These are phyloP conservation scores for Temnothorax rugatulus DNA, from an alignment of 2,888 invertebrate species.

Conservation along the genomic window DNA sequence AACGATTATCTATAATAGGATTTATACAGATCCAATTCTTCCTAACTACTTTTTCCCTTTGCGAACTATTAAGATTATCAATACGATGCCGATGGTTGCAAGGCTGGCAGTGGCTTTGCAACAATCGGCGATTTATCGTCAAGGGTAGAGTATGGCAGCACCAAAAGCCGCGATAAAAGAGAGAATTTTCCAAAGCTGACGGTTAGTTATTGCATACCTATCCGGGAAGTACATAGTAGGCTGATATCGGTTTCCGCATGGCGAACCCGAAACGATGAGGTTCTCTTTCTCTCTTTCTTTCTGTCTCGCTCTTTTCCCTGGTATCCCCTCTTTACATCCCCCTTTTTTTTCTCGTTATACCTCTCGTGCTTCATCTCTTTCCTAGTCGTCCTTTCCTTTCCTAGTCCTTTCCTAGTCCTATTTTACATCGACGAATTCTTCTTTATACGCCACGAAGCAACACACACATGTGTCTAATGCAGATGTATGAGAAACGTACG, in stretches of 20 bases:
- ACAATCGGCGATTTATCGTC: constrained; percentile 42
- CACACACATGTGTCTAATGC: background rate
- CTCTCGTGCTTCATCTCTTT: background rate
- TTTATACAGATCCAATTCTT: background rate
- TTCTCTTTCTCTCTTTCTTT: constrained; percentile 50
- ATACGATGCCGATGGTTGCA: background rate
- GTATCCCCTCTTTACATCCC: background rate
- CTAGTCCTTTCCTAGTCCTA: background rate
- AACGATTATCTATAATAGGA: background rate
- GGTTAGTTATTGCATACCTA: constrained; percentile 75
- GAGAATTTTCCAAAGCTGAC: constrained; percentile 72
- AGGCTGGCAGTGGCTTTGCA: background rate
- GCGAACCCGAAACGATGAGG: constrained; percentile 74
- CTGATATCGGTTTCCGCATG: constrained; percentile 78
- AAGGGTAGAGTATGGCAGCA: constrained; percentile 57
- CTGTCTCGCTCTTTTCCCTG: background rate
- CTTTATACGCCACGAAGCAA: background rate
- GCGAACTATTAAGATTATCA: constrained; percentile 50
- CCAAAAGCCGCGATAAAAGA: constrained; percentile 74
- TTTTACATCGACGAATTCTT: background rate
- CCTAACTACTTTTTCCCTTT: background rate
- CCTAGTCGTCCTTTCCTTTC: background rate
- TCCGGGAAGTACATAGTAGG: constrained; percentile 55
- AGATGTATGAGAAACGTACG: background rate
- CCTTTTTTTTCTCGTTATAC: background rate